Percentiles rank a stretch among this genome's conserved stretches.
phyloP scores from a whole-genome alignment of 2,113 vertebrate genomes.

The Chionis minor region DNA sequence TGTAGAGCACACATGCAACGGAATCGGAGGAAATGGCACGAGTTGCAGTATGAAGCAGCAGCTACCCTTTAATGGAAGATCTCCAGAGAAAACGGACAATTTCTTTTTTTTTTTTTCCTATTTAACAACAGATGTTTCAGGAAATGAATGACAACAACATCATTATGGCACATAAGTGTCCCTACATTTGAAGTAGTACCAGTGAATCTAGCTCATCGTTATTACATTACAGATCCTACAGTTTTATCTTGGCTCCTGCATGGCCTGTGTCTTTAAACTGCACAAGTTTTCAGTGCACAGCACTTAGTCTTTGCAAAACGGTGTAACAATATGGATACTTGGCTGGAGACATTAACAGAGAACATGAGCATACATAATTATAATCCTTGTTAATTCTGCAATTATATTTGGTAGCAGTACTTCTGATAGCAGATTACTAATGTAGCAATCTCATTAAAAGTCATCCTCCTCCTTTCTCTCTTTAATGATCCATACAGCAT shows the following conservation, averaged over 20 bases:
- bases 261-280: accelerated
- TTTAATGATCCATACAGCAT: conserved; percentile 13
- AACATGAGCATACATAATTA: neutral
- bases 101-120: neutral
- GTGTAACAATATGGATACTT: neutral
- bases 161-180: neutral
- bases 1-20: neutral
- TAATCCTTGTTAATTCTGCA: conserved; percentile 32
- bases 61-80: neutral
- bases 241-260: neutral
- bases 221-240: neutral
- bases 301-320: neutral
- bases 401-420: conserved; percentile 14
- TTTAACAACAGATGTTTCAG: neutral
- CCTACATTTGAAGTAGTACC: neutral
- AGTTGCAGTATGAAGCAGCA: neutral
- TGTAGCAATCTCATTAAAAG: conserved; percentile 29
- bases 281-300: neutral
- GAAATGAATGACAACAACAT: neutral
- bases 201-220: neutral
- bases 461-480: conserved; percentile 25
- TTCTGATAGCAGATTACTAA: conserved; percentile 31
- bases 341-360: neutral
- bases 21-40: neutral
- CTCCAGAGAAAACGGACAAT: neutral